Evolutionary conservation across 2,113 vertebrate species (phyloP), one percentile per base, ranked within the genome.

Genomic region (Brachionichthys hirsutus): DNA sequence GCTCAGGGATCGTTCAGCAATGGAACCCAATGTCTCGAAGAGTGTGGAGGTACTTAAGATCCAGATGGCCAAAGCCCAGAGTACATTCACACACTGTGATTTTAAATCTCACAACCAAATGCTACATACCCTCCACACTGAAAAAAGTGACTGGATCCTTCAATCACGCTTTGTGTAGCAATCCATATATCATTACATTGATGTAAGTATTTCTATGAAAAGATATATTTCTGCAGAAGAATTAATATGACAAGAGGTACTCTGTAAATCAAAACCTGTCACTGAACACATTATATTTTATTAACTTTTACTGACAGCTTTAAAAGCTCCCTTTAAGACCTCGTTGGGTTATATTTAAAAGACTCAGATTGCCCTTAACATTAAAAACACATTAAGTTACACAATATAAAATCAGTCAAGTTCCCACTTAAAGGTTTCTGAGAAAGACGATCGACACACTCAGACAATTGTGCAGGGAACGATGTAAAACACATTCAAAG

Each of bases 231-330:
- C 54, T 42, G 51, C 54, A 53, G 80, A 84, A 77, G 52, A 85
- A 77, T 84, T 85, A 83, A 70, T 52, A 75, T 74, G 52, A 79
- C 22, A 69, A 68, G 34, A 73, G 19, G 43, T 74, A n/a, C n/a
- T n/a, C n/a, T n/a, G 49, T 62, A 58, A 69, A 76, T 49, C 13
- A 52, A 62, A 75, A 64, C 22, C 51, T 66, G 34, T 34, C 45
- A 41, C 36, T 75, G 30, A 49, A 60, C 48, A 67, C 34, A 18
- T 20, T 22, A 42, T 54, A 63, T 51, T 73, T 61, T 18, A 75
- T 60, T 59, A 70, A 54, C 65, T 69, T 65, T 70, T 55, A 67
- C 56, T 59, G 60, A n/a, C 35, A 30, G 30, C 35, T 55, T 75
- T 65, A 66, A 55, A 78, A 18, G n/a, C n/a, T 51, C 46, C 59